Evolutionary conservation across 2,888 invertebrate species (phyloP).

Genomic region (Protophormia terraenovae): DNA sequence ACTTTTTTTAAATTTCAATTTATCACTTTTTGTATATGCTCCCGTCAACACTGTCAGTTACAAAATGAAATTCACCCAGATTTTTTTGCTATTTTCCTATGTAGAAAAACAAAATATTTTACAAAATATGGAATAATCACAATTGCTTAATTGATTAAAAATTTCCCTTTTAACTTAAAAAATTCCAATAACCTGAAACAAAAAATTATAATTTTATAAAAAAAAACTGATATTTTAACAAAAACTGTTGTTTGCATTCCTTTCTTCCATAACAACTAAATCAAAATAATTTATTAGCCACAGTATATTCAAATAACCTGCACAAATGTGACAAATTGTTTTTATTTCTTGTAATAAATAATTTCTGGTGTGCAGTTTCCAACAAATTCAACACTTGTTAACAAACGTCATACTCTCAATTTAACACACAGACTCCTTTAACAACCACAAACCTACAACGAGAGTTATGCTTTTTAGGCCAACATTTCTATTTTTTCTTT

Average conservation of each 20-base stretch:
- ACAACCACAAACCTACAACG: not conserved
- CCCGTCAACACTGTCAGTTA: no score
- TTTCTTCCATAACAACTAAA: not conserved
- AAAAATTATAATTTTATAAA: no score
- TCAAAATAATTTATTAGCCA: not conserved
- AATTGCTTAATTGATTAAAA: no score
- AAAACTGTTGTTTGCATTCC: not conserved
- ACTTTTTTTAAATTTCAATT: no score
- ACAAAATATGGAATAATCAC: no score
- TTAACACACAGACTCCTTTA: not conserved
- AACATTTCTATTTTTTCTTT: not conserved
- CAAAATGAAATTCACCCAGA: no score
- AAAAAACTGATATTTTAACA: not conserved
- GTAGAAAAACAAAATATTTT: no score
- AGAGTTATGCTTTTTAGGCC: not conserved
- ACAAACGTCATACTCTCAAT: not conserved
- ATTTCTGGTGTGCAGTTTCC: not conserved
- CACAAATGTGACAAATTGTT: constrained; percentile 20
- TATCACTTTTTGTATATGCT: no score
- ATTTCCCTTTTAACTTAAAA: no score
- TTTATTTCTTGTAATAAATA: constrained; percentile 8
- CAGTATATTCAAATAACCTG: not conserved
- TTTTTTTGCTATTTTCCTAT: no score
- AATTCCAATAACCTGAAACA: no score
- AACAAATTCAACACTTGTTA: not conserved